Evolutionary conservation across 2,113 vertebrate genomes (phyloP).

Genomic region (Corythornis madagascariensis): DNA sequence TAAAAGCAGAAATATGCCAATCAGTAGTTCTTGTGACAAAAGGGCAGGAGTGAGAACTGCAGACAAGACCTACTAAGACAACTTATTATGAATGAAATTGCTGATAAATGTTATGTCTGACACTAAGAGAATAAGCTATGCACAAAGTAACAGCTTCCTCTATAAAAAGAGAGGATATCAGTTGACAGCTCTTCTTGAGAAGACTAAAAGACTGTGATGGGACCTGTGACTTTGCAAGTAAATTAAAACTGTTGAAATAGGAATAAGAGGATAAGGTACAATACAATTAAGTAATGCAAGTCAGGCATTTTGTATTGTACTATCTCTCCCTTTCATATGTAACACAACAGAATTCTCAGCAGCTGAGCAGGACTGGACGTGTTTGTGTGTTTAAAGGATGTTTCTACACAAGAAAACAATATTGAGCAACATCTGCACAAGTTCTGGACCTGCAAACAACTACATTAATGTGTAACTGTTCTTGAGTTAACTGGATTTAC

Average conservation of each 20-base stretch:
- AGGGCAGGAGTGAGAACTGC: slow-evolving; percentile 25
- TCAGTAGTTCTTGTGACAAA: slow-evolving; percentile 40
- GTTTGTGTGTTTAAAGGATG: background rate
- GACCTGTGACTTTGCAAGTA: background rate
- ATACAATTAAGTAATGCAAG: background rate
- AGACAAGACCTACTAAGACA: slow-evolving; percentile 44
- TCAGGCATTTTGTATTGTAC: background rate
- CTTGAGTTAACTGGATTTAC: background rate
- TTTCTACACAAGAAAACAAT: background rate
- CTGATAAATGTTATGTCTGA: slow-evolving; percentile 56
- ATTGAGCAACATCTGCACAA: background rate
- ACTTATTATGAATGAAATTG: slow-evolving; percentile 31
- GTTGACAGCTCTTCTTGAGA: background rate
- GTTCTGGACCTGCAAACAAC: background rate
- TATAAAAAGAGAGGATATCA: background rate
- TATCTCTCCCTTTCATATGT: background rate
- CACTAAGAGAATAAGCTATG: slow-evolving; percentile 21
- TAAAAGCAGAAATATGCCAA: slow-evolving; percentile 55
- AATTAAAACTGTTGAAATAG: background rate
- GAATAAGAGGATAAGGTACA: background rate
- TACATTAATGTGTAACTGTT: background rate
- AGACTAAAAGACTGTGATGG: background rate
- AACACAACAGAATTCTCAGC: background rate
- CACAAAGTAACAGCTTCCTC: background rate
- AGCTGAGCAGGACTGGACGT: background rate